phyloP scores from a whole-genome alignment of 1,140 invertebrate genomes.

The Hylaeus volcanicus region DNA sequence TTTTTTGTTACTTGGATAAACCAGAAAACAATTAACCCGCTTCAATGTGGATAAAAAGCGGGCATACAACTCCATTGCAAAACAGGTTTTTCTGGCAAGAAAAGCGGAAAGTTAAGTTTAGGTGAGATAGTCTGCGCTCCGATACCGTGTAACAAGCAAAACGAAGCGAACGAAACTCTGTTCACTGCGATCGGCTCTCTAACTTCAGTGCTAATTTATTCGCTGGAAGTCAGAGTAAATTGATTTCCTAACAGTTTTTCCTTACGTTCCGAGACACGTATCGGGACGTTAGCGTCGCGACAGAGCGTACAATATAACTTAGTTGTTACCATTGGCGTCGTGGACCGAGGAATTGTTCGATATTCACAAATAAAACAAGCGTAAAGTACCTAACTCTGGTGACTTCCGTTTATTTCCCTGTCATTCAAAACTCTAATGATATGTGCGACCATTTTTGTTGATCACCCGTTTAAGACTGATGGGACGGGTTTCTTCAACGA shows the following conservation, averaged over 20 bases:
- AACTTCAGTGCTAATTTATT: slow-evolving; percentile 29
- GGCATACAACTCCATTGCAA: background rate
- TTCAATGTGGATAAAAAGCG: background rate
- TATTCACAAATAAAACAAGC: slow-evolving; percentile 34
- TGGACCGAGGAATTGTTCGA: slow-evolving; percentile 26
- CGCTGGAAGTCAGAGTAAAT: background rate
- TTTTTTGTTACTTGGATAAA: background rate
- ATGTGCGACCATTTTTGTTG: no score
- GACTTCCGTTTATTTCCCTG: background rate
- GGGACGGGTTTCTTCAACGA: background rate
- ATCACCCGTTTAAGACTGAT: background rate
- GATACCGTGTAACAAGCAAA: background rate
- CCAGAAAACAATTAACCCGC: background rate
- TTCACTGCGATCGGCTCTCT: background rate
- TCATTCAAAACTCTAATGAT: background rate
- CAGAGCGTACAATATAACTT: background rate
- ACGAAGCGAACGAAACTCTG: background rate
- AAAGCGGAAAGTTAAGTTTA: background rate
- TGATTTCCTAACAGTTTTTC: background rate
- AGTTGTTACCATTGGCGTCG: background rate
- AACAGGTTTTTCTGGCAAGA: background rate
- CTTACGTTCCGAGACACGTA: background rate
- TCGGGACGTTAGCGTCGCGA: no score
- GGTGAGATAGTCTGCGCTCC: background rate
- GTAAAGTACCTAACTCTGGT: slow-evolving; percentile 1